A percentile compares a stretch with the other conserved stretches of the same genome.
Conservation (phyloP, 2,797 vertebrate genomes). For the Etheostoma perlongum region DNA sequence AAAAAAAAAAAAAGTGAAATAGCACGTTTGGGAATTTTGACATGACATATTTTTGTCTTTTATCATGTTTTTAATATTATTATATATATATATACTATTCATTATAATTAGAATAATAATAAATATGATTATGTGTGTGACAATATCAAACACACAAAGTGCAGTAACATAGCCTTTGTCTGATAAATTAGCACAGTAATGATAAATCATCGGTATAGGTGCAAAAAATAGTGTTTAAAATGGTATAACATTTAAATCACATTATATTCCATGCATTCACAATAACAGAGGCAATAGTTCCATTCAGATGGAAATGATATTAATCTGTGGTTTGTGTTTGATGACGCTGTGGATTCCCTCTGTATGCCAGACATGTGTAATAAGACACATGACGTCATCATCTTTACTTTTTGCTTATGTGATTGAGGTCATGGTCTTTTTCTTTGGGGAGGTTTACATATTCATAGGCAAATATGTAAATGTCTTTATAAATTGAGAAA, state of each 20-base stretch:
- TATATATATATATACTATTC: background rate
- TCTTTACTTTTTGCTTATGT: background rate
- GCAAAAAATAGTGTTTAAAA: background rate
- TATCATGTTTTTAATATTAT: background rate
- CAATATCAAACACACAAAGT: background rate
- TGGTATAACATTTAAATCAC: background rate
- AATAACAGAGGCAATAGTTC: conserved; percentile 38
- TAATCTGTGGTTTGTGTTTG: conserved; percentile 41
- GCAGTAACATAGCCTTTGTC: background rate
- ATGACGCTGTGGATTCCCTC: conserved; percentile 56
- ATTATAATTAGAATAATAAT: too few species aligned
- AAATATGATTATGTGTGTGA: background rate
- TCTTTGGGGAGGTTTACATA: background rate
- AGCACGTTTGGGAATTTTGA: conserved; percentile 28
- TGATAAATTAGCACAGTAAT: background rate
- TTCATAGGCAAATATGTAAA: too few species aligned
- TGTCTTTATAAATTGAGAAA: conserved; percentile 11
- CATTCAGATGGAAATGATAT: conserved; percentile 33
- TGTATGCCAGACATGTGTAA: conserved; percentile 38
- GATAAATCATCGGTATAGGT: background rate
- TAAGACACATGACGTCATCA: background rate
- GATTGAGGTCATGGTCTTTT: background rate
- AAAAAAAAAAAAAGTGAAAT: background rate
- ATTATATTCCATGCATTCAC: background rate
- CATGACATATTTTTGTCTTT: conserved; percentile 1